Evolutionary conservation across 1,140 invertebrate species (phyloP), one percentile per base, ranked within the genome.

Genomic region (Asbolus verrucosus): DNA sequence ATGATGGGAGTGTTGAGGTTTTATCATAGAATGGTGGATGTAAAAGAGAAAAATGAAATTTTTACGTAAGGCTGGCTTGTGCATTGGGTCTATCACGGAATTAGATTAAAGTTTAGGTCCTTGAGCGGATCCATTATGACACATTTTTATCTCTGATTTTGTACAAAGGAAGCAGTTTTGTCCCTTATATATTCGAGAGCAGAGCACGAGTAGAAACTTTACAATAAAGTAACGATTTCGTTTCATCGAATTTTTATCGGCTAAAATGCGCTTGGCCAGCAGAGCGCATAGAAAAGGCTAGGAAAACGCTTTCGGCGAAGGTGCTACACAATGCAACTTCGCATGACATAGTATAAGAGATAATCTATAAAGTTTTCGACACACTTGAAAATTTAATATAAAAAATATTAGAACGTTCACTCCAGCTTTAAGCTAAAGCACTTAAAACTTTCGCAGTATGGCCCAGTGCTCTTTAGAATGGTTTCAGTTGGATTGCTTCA

Each of bases 181-280:
- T 54, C 46, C 46, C 46, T 54, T 54, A 54, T 54, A 54, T 31
- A 54, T 54, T 54, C 46, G 24, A 54, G 46, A 54, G 21, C n/a
- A 54, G 46, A 54, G 46, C 46, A 31, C 31, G 33, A 39, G 61
- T 63, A 33, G 31, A 63, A 63, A 63, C 36, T 63, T 63, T 63
- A 63, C 61, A 63, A 63, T 63, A 63, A 63, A 54, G 46, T 54
- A 54, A 63, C 39, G 61, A 63, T 41, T 63, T 63, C 61, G 33
- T 63, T 63, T 63, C 61, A 63, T 63, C 61, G 61, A 63, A 63
- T 63, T 63, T 41, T 63, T 63, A 63, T 63, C 61, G 61, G 61
- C 24, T 63, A 63, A 41, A 63, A 63, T 63, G 61, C 39, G 61
- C 61, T 63, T 63, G 61, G 33, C 33, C 39, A 39, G 61, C 41